phyloP scores from a whole-genome alignment of 2,113 vertebrate species.

The Lagopus muta region DNA sequence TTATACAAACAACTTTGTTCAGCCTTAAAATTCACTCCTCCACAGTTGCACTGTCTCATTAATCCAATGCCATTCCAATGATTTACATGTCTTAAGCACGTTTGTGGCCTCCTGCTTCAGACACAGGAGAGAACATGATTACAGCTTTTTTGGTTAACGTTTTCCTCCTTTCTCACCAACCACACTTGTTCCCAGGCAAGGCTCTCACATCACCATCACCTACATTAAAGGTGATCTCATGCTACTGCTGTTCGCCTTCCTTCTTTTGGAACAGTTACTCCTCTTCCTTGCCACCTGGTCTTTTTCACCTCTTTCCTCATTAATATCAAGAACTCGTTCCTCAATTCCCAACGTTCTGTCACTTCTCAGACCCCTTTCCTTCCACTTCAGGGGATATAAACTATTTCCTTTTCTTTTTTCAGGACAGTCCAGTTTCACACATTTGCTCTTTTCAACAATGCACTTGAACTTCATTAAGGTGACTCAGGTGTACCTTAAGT shows the following conservation, averaged over 20 bases:
- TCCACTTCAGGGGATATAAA: not conserved
- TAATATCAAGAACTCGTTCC: not conserved
- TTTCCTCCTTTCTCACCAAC: not conserved
- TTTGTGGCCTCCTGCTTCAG: not conserved
- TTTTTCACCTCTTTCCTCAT: not conserved
- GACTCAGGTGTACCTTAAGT: not conserved
- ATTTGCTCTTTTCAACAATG: not conserved
- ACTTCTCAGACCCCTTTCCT: not conserved
- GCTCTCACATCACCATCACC: not conserved
- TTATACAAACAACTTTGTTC: not conserved
- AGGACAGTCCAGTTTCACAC: not conserved
- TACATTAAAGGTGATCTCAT: not conserved
- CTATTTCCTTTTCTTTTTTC: not conserved
- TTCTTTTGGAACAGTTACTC: not conserved
- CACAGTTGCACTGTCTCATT: accelerated
- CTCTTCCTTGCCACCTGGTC: not conserved
- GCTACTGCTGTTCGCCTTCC: not conserved
- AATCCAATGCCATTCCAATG: not conserved
- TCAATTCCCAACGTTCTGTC: not conserved
- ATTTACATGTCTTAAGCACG: not conserved
- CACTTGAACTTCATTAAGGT: not conserved
- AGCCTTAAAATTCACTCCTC: not conserved
- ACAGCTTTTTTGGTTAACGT: not conserved
- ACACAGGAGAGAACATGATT: not conserved
- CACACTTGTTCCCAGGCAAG: not conserved